These are phyloP conservation scores for Helarctos malayanus DNA, from an alignment of 2,797 vertebrate genomes.

Conservation along the genomic window DNA sequence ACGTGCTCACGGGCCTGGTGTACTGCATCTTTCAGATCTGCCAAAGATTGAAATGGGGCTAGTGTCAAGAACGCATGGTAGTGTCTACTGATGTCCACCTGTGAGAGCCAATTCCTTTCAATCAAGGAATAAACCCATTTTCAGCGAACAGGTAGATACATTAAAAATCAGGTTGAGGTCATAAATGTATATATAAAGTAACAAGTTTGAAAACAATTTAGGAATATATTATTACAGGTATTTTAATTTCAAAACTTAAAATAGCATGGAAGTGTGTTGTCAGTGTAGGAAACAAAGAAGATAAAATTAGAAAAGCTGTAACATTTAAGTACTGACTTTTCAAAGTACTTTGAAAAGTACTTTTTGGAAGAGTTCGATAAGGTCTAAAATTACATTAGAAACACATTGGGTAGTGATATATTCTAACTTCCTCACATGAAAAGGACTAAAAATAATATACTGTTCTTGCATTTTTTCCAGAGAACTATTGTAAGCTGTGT, in stretches of 20 bases:
- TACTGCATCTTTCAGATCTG: not conserved
- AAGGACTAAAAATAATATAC: not conserved
- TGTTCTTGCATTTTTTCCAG: not conserved
- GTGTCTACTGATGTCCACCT: not conserved
- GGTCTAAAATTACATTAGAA: slow-evolving; percentile 27
- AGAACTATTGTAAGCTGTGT: not conserved
- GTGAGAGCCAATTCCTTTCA: not conserved
- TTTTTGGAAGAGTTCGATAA: not conserved
- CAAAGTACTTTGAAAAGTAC: not conserved
- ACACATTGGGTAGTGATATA: not conserved
- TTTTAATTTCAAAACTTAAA: slow-evolving; percentile 31
- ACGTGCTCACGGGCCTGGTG: not conserved
- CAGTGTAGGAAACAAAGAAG: not conserved
- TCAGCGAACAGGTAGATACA: not conserved
- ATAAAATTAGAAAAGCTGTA: not conserved
- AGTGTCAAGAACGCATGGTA: not conserved
- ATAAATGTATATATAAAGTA: not conserved
- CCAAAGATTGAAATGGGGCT: not conserved
- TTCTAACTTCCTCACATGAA: not conserved
- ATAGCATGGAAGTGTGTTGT: not conserved
- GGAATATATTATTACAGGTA: not conserved
- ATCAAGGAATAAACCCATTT: not conserved
- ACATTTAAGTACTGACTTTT: not conserved
- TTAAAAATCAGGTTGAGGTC: not conserved
- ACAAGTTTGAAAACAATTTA: slow-evolving; percentile 8